Base-by-base conservation (phyloP, 2,888 invertebrate species). In the Pristionchus entomophagus region DNA sequence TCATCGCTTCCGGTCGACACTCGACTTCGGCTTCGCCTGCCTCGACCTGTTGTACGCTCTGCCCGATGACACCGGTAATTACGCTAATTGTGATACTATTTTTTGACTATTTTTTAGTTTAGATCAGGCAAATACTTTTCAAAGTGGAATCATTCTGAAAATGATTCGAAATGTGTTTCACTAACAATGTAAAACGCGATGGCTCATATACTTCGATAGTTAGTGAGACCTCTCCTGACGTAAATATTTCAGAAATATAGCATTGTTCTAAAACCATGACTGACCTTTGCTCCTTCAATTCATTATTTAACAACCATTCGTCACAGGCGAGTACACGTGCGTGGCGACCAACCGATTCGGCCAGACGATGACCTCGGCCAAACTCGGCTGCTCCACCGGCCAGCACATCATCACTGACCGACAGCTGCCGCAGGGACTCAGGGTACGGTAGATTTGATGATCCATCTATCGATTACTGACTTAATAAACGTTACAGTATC, bases 21-120 rank as follows among this genome's bases (percentile, higher is more conserved):
- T 96, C 93, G 99, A 99, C 93, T 98, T 98, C 94, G 99, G 99
- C 84, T 98, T 97, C 94, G 98, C 98, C 8, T 97, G 97, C 5
- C 95, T 99, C 91, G 98, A 98, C 94, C 95, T 99, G 83, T 96
- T 96, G 35, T 97, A 97, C 93, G 96, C 97, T 0, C 97, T 97
- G 93, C 97, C 97, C 93, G 95, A 97, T 91, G 98, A 98, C 94
- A 97, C 97, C 94, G 97, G 81, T 81, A 22, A 41, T 17, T 69
- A 35, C 14, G 14, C 45, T 62, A 12, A 32, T 62, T 62, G 5
- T 53, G 53, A 12, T 14, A 59, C 29, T 59, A 22, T 41, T 41
- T 77, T 32, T 53, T 53, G 3, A 80, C 29, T 32, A 29, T n/a
- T 53, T 80, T 14, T 29, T 35, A 3, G 17, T 35, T 65, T 1